Conservation (phyloP, 2,888 invertebrate species). For the Meghimatium bilineatum region DNA sequence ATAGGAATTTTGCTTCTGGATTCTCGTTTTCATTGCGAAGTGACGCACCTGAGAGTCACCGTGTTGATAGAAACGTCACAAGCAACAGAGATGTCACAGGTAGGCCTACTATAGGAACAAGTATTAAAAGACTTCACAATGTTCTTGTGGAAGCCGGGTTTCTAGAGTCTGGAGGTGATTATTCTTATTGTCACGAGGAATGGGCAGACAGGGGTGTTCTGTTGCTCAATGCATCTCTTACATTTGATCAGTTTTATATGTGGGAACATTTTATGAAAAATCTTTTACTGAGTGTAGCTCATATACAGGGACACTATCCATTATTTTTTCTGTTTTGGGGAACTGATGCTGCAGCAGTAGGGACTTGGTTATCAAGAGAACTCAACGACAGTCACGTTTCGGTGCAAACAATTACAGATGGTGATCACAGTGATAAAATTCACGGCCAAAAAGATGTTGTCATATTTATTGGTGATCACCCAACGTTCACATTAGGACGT, state of each 20-base stretch:
- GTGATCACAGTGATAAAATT: neutral
- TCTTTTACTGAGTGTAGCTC: neutral
- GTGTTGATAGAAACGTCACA: neutral
- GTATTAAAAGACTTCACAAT: neutral
- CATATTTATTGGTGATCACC: neutral
- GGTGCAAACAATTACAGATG: neutral
- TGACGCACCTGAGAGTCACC: no score
- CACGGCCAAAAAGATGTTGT: neutral
- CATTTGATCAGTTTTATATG: neutral
- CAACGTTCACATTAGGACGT: neutral
- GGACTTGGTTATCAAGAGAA: neutral
- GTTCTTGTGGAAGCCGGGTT: neutral
- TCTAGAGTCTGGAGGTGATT: neutral
- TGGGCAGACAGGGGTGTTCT: slow-evolving; percentile 16
- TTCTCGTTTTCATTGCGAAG: neutral
- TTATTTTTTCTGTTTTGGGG: slow-evolving; percentile 5
- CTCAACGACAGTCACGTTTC: neutral
- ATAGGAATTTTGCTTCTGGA: neutral
- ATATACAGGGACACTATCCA: neutral
- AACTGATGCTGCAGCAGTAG: neutral
- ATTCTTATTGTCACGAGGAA: slow-evolving; percentile 2
- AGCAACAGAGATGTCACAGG: neutral
- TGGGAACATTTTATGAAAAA: neutral
- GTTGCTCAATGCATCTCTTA: neutral
- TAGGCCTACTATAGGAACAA: neutral